Evolutionary conservation across 2,888 invertebrate species (phyloP), one percentile per base, ranked within the genome.

Genomic region (Andrena trimmerana): DNA sequence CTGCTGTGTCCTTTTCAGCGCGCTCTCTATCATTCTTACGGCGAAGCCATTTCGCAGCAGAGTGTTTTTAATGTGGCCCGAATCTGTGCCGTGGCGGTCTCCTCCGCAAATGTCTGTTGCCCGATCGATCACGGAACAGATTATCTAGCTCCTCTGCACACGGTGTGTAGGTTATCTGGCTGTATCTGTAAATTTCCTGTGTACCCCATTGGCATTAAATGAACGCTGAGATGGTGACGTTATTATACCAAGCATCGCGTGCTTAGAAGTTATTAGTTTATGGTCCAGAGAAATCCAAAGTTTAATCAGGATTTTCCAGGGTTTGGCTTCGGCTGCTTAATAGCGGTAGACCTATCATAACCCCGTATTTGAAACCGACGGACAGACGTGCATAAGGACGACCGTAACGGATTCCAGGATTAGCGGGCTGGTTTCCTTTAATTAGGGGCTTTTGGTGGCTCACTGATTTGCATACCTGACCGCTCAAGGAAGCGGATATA

Each of bases 251-350:
- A 13, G 13, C 13, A 13, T 20, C 24, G 10, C 8, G 27, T 4
- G 13, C 8, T 24, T 8, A 57, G 68, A 57, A 7, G 29, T 70
- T 70, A 60, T 60, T 31, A 60, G n/a, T 70, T 70, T 31, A 70
- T 29, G 59, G 70, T 1, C 31, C 31, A 1, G 29, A 2, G 60
- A 48, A 48, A 59, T 31, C 48, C 60, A 31, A 70, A 60, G 29
- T 60, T 70, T 60, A 60, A 70, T 60, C 60, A 60, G 70, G 20
- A 70, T 70, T 60, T 70, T 70, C 70, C 48, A 60, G 31, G 29
- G 48, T 57, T 60, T 60, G 29, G 20, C 59, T 42, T 60, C 20
- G 0, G 6, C 31, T 13, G 60, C 31, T 60, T 31, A 70, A 60
- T 70, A 27, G n/a, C 48, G 59, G 60, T 20, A 20, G 59, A 70